These are phyloP conservation scores for Drosophila sproati DNA, from an alignment of 1,140 invertebrate species.

Conservation along the genomic window DNA sequence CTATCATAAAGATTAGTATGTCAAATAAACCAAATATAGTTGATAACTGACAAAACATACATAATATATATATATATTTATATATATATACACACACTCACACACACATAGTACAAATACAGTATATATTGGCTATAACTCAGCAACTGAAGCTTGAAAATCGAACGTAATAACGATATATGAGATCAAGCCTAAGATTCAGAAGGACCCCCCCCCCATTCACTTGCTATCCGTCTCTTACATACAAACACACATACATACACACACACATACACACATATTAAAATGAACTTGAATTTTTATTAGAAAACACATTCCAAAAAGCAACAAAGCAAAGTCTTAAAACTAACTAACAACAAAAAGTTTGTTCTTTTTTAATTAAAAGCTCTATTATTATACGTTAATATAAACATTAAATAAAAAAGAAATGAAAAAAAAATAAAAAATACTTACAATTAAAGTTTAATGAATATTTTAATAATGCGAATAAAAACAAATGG, in stretches of 20 bases:
- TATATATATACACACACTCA: conserved; percentile 22
- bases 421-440: conserved; percentile 34
- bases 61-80: conserved; percentile 1
- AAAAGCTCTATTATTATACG: conserved; percentile 52
- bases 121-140: conserved; percentile 44
- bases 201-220: background rate
- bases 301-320: conserved; percentile 81
- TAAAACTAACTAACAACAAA: conserved; percentile 60
- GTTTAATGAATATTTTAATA: conserved; percentile 52
- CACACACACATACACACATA: too few species aligned
- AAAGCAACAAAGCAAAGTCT: conserved; percentile 81
- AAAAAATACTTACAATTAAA: conserved; percentile 42
- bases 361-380: conserved; percentile 46
- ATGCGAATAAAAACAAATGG: conserved; percentile 82
- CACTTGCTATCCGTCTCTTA: conserved; percentile 7
- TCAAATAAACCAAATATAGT: conserved; percentile 80
- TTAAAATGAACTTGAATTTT: conserved; percentile 53
- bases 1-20: conserved; percentile 20
- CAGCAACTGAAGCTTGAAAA: conserved; percentile 22
- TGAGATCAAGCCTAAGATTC: conserved; percentile 28
- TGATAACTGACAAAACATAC: conserved; percentile 48
- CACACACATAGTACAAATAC: conserved; percentile 74
- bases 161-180: conserved; percentile 18
- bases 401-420: conserved; percentile 36
- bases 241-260: background rate